Evolutionary conservation across 1,140 invertebrate genomes (phyloP).

Genomic region (Macrostomum lignano): DNA sequence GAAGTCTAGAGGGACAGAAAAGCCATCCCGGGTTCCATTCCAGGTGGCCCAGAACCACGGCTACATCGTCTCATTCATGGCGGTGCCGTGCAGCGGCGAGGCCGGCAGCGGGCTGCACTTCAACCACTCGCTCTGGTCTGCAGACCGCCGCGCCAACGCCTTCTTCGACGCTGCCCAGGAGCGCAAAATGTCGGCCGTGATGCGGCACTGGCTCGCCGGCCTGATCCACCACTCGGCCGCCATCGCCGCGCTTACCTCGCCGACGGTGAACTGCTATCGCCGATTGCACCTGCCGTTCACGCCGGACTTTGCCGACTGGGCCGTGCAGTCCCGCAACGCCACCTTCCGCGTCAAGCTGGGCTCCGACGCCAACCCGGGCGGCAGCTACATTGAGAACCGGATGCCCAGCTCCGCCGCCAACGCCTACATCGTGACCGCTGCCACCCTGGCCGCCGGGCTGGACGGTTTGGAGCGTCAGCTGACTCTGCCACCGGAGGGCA

Average conservation of each 20-base stretch:
- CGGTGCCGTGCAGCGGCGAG: constrained; percentile 5
- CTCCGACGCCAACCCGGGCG: constrained; percentile 2
- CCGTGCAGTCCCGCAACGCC: constrained; percentile 7
- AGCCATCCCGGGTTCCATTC: too few relatives aligned
- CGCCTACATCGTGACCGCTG: constrained; percentile 8
- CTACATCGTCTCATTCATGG: constrained; percentile 8
- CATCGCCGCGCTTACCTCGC: constrained; percentile 7
- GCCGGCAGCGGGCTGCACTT: constrained; percentile 7
- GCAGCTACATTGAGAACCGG: constrained; percentile 9
- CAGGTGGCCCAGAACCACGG: constrained; percentile 5
- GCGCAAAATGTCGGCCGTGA: constrained; percentile 7
- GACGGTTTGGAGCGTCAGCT: constrained; percentile 8
- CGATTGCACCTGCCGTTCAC: constrained; percentile 5
- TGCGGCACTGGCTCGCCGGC: constrained; percentile 9
- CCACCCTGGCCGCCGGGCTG: constrained; percentile 9
- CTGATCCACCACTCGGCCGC: constrained; percentile 8
- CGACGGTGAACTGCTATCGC: constrained; percentile 9
- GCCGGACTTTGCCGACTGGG: constrained; percentile 7
- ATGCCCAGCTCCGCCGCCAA: constrained; percentile 7
- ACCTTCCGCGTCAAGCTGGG: constrained; percentile 8
- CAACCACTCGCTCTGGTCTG: constrained; percentile 9
- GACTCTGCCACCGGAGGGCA: too few relatives aligned
- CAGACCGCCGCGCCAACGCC: constrained; percentile 4
- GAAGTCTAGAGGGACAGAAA: too few relatives aligned
- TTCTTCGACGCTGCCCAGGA: constrained; percentile 6